phyloP scores from a whole-genome alignment of 2,113 vertebrate species.

The Mungos mungo region DNA sequence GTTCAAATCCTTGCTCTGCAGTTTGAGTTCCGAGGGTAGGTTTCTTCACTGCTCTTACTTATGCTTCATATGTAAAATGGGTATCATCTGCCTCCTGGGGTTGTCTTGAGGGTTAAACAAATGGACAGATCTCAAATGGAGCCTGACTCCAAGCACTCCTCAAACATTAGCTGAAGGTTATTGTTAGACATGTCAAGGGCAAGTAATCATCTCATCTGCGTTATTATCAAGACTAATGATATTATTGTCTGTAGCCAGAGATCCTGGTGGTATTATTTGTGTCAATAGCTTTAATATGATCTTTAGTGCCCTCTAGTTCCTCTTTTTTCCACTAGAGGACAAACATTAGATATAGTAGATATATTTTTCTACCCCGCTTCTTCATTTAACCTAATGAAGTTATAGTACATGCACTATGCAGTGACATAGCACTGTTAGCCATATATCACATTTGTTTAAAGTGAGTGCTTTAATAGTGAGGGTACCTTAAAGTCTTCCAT shows the following conservation, averaged over 20 bases:
- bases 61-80: not conserved
- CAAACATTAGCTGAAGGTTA: not conserved
- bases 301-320: slow-evolving; percentile 66
- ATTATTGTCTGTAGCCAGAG: not conserved
- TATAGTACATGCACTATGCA: not conserved
- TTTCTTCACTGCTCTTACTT: not conserved
- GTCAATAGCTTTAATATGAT: slow-evolving; percentile 2
- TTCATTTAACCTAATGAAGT: slow-evolving; percentile 35
- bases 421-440: slow-evolving; percentile 7
- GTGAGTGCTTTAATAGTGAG: not conserved
- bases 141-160: slow-evolving; percentile 1
- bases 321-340: not conserved
- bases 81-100: not conserved
- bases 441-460: slow-evolving; percentile 44
- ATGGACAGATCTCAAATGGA: slow-evolving; percentile 4
- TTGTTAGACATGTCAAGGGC: slow-evolving; percentile 32
- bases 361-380: not conserved
- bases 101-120: not conserved
- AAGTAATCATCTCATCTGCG: not conserved
- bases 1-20: slow-evolving; percentile 26
- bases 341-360: slow-evolving; percentile 40
- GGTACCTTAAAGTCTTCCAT: slow-evolving; percentile 46
- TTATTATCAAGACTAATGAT: slow-evolving; percentile 38
- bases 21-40: not conserved
- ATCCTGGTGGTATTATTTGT: slow-evolving; percentile 34